Evolutionary conservation across 2,113 vertebrate genomes (phyloP).

Genomic region (zebrafish (Danio rerio)): DNA sequence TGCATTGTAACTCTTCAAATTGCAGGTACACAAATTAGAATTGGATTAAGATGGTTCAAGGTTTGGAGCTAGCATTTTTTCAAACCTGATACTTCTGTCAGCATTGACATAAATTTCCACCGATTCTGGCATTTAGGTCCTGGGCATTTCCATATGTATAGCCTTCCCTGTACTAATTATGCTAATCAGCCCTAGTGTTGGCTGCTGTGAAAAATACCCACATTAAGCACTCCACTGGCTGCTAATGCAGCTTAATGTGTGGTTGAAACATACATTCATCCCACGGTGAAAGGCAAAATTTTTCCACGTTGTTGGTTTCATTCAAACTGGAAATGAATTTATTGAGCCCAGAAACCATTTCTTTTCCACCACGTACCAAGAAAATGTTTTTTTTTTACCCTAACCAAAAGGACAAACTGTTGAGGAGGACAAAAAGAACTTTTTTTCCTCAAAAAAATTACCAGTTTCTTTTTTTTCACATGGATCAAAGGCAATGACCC

Average conservation of each 20-base stretch:
- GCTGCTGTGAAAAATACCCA: constrained; percentile 95
- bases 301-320: constrained; percentile 97
- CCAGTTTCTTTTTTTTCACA: constrained; percentile 73
- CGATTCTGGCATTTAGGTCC: constrained; percentile 91
- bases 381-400: constrained; percentile 68
- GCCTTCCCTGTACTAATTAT: constrained; percentile 95
- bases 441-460: constrained; percentile 66
- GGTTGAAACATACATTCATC: constrained; percentile 97
- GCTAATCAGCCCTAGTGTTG: constrained; percentile 94
- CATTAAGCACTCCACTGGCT: constrained; percentile 96
- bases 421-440: constrained; percentile 41
- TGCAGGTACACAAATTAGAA: constrained; percentile 24
- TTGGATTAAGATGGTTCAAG: constrained; percentile 61
- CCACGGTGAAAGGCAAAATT: constrained; percentile 90
- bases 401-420: constrained; percentile 66
- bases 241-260: constrained; percentile 96
- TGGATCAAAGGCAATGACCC: constrained; percentile 69
- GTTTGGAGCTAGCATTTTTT: constrained; percentile 85
- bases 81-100: constrained; percentile 88
- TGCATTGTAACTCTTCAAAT: neutral
- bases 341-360: constrained; percentile 87
- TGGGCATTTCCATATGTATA: constrained; percentile 96
- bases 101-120: constrained; percentile 93
- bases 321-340: constrained; percentile 95
- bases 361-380: constrained; percentile 77